Evolutionary conservation across 2,113 vertebrate species (phyloP).

Genomic region (Hirundichthys speculiger): DNA sequence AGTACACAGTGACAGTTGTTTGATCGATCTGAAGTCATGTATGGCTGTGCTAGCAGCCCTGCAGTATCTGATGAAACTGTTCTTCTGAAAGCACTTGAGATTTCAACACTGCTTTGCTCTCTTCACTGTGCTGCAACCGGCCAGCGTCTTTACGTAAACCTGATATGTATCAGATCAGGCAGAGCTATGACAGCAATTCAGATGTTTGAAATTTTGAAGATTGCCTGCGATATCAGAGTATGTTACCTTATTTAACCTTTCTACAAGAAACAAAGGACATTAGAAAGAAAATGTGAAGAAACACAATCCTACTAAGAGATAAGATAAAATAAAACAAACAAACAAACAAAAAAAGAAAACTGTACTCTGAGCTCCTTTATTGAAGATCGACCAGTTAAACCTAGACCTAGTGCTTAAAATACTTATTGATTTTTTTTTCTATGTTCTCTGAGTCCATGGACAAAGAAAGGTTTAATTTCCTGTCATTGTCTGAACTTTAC

Average conservation of each 20-base stretch:
- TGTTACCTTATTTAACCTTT: conserved; percentile 7
- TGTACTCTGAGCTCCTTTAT: too few relatives aligned
- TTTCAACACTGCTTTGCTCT: conserved; percentile 39
- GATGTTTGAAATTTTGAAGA: conserved; percentile 27
- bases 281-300: conserved; percentile 3
- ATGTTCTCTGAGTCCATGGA: too few relatives aligned
- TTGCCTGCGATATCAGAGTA: conserved; percentile 6
- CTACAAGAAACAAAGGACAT: conserved; percentile 22
- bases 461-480: too few relatives aligned
- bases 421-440: too few relatives aligned
- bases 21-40: conserved; percentile 13
- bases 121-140: conserved; percentile 23
- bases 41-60: conserved; percentile 9
- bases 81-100: conserved; percentile 41
- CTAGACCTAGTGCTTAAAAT: too few relatives aligned
- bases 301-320: too few relatives aligned
- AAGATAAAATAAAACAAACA: too few relatives aligned
- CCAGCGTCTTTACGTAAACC: conserved; percentile 56
- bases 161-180: conserved; percentile 42
- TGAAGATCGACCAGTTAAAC: too few relatives aligned
- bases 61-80: conserved; percentile 42
- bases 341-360: too few relatives aligned
- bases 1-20: conserved; percentile 14
- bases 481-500: too few relatives aligned
- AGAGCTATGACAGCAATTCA: conserved; percentile 3